phyloP scores from a whole-genome alignment of 2,888 invertebrate genomes.

The Chesias legatella region DNA sequence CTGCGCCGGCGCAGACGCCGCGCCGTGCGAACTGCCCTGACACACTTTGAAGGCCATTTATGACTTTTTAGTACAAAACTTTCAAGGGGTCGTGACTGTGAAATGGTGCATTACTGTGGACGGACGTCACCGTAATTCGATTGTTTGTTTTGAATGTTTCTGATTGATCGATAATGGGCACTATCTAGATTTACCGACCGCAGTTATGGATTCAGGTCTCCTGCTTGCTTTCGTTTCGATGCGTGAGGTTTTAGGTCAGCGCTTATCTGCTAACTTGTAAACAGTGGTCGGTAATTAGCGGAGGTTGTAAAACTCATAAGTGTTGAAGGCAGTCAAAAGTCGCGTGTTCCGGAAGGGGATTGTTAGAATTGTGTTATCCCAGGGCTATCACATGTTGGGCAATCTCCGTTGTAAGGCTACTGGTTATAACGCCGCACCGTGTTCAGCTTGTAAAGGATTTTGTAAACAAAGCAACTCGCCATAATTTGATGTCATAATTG shows the following conservation, averaged over 20 bases:
- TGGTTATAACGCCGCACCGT: constrained; percentile 21
- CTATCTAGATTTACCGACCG: constrained; percentile 36
- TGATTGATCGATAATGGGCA: constrained; percentile 45
- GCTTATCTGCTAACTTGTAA: constrained; percentile 33
- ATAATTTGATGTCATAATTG: constrained; percentile 29
- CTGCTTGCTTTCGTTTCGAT: constrained; percentile 40
- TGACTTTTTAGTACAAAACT: constrained; percentile 60
- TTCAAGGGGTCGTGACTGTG: constrained; percentile 70
- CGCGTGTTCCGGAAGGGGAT: constrained; percentile 65
- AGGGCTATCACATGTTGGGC: constrained; percentile 65
- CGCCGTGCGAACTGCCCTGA: constrained; percentile 70
- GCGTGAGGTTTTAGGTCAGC: constrained; percentile 26
- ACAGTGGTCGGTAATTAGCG: constrained; percentile 48
- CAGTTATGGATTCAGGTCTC: constrained; percentile 10
- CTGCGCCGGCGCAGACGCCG: constrained; percentile 19
- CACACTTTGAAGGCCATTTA: constrained; percentile 55
- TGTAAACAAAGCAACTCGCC: constrained; percentile 24
- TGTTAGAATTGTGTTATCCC: constrained; percentile 60
- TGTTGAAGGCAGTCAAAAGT: constrained; percentile 56
- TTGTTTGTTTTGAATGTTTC: constrained; percentile 56
- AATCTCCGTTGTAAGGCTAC: constrained; percentile 35
- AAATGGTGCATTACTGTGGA: constrained; percentile 70
- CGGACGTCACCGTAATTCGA: constrained; percentile 42
- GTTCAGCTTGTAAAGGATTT: constrained; percentile 21
- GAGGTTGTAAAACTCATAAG: constrained; percentile 48